Conservation (phyloP, 2,888 invertebrate species). For the Colostygia pectinataria region DNA sequence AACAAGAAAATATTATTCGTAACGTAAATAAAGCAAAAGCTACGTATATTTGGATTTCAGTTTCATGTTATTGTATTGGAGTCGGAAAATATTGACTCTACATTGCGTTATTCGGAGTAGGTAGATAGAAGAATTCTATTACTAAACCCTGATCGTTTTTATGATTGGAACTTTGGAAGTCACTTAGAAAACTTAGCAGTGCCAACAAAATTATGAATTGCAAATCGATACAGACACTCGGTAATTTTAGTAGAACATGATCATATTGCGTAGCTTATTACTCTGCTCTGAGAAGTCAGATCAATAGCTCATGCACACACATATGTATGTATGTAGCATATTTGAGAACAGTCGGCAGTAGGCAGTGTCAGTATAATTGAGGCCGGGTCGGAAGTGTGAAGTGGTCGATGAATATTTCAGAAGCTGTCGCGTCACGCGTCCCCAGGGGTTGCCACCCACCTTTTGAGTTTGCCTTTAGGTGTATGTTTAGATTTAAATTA, state of each 20-base stretch:
- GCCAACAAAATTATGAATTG: too few relatives aligned
- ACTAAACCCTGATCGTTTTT: too few relatives aligned
- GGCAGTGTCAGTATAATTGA: slow-evolving; percentile 49
- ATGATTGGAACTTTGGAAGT: too few relatives aligned
- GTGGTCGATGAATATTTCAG: slow-evolving; percentile 74
- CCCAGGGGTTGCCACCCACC: slow-evolving; percentile 35
- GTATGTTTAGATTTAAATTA: slow-evolving; percentile 21
- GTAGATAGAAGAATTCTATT: too few relatives aligned
- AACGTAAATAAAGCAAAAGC: slow-evolving; percentile 9
- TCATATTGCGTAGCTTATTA: neutral
- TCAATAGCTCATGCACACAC: neutral
- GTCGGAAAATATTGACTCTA: slow-evolving; percentile 6
- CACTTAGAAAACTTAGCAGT: too few relatives aligned
- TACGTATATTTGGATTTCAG: slow-evolving; percentile 6
- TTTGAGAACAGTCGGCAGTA: slow-evolving; percentile 30
- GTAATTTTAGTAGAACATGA: neutral
- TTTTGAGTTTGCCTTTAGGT: slow-evolving; percentile 23
- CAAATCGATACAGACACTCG: neutral
- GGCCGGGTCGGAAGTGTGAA: slow-evolving; percentile 55
- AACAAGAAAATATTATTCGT: slow-evolving; percentile 42
- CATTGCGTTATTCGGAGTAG: neutral
- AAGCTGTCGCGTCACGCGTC: slow-evolving; percentile 55
- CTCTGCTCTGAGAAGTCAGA: slow-evolving; percentile 4
- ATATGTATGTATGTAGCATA: slow-evolving; percentile 23
- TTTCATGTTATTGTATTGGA: slow-evolving; percentile 7